Evolutionary conservation across 2,113 vertebrate genomes (phyloP).

Genomic region (Tachuris rubrigastra): DNA sequence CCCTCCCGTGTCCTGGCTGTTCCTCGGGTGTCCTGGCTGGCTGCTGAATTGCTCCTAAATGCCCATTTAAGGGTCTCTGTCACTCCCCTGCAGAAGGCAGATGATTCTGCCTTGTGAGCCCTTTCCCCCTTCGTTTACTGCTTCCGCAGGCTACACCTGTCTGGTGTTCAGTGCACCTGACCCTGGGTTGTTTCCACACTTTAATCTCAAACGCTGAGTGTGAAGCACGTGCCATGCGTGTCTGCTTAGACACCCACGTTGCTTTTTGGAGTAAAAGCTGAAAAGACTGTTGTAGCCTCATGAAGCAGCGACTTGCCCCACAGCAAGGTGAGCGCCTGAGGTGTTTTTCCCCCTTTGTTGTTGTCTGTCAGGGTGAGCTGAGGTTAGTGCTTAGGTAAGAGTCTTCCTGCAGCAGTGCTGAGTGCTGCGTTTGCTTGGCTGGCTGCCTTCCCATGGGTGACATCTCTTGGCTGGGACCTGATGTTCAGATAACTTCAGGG

Average conservation of each 20-base stretch:
- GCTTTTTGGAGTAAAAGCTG: neutral
- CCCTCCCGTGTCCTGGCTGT: neutral
- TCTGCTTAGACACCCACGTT: neutral
- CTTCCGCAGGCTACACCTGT: neutral
- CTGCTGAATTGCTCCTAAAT: neutral
- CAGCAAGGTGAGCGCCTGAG: neutral
- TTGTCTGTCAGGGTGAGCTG: neutral
- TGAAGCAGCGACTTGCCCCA: neutral
- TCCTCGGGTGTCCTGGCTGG: neutral
- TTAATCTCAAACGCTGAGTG: neutral
- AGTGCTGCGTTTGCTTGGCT: neutral
- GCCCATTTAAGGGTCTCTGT: neutral
- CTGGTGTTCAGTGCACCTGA: neutral
- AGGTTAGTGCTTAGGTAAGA: neutral
- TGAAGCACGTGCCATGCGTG: accelerated
- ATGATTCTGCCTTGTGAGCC: accelerated
- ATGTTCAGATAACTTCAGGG: neutral
- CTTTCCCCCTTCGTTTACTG: neutral
- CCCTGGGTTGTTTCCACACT: neutral
- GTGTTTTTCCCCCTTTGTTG: neutral
- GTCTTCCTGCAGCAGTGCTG: neutral
- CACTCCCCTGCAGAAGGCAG: neutral
- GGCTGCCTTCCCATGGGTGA: neutral
- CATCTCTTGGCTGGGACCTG: neutral
- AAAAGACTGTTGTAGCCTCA: neutral